A percentile compares a stretch with the other conserved stretches of the same genome.
phyloP scores from a whole-genome alignment of 2,888 invertebrate genomes.

The Neoaliturus tenellus region DNA sequence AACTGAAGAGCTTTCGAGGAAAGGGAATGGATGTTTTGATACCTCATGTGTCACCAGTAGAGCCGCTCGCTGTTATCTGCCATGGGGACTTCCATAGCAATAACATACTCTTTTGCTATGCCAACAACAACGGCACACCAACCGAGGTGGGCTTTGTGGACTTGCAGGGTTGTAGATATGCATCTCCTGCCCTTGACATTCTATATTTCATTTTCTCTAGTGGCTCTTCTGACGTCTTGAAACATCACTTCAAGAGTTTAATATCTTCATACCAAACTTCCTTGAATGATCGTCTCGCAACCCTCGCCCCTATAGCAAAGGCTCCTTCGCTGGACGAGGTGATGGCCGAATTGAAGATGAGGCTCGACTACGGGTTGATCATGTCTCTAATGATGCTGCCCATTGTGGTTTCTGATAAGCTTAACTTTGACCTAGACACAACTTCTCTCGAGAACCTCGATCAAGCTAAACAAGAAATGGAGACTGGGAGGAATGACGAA shows the following conservation, averaged over 20 bases:
- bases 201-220: conserved; percentile 66
- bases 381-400: conserved; percentile 63
- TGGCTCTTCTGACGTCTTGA: conserved; percentile 62
- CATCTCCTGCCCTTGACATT: conserved; percentile 65
- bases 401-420: conserved; percentile 56
- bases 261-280: conserved; percentile 65
- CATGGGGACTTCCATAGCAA: conserved; percentile 66
- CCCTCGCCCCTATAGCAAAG: conserved; percentile 61
- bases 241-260: conserved; percentile 63
- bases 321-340: conserved; percentile 54
- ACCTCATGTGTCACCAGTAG: conserved; percentile 57
- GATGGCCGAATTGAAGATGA: conserved; percentile 57
- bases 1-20: neutral
- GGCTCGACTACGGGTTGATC: conserved; percentile 61
- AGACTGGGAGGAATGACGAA: neutral
- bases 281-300: conserved; percentile 59
- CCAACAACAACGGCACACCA: conserved; percentile 39
- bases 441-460: neutral
- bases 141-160: conserved; percentile 64
- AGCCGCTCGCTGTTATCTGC: conserved; percentile 63
- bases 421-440: neutral
- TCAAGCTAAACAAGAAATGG: neutral
- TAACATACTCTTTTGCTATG: conserved; percentile 62
- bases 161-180: conserved; percentile 66
- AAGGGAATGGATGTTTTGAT: neutral